These are phyloP conservation scores for Zaprionus ghesquierei DNA, from an alignment of 1,140 invertebrate species.

Conservation along the genomic window DNA sequence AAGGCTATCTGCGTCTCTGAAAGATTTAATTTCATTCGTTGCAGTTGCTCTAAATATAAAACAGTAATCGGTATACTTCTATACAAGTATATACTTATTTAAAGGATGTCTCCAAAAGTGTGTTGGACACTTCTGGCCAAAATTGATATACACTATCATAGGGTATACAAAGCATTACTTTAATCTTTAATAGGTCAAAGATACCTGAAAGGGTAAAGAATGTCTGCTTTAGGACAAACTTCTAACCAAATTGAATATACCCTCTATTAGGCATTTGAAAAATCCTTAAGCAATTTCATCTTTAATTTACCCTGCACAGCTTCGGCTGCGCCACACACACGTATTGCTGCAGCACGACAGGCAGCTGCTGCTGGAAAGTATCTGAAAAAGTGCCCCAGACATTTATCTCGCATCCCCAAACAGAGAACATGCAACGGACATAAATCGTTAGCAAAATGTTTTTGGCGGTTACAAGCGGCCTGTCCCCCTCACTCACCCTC, in stretches of 20 bases:
- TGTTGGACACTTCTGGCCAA: no score
- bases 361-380: slow-evolving; percentile 16
- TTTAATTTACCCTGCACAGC: not conserved
- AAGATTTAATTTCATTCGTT: no score
- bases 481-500: not conserved
- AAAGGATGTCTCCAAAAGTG: no score
- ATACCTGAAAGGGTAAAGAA: no score
- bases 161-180: no score
- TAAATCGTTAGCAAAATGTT: slow-evolving; percentile 79
- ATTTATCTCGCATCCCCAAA: slow-evolving; percentile 55
- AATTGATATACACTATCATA: no score
- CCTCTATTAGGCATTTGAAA: not conserved
- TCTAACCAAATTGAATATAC: not conserved
- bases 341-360: not conserved
- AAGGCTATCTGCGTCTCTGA: no score
- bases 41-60: no score
- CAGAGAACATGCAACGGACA: slow-evolving; percentile 69
- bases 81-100: no score
- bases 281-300: not conserved
- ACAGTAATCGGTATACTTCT: no score
- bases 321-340: not conserved
- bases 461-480: slow-evolving; percentile 72
- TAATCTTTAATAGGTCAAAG: no score
- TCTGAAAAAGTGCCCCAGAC: slow-evolving; percentile 65
- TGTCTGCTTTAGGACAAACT: not conserved